Evolutionary conservation across 2,797 vertebrate genomes (phyloP), one percentile per base, ranked within the genome.

Genomic region (Alauda arvensis): DNA sequence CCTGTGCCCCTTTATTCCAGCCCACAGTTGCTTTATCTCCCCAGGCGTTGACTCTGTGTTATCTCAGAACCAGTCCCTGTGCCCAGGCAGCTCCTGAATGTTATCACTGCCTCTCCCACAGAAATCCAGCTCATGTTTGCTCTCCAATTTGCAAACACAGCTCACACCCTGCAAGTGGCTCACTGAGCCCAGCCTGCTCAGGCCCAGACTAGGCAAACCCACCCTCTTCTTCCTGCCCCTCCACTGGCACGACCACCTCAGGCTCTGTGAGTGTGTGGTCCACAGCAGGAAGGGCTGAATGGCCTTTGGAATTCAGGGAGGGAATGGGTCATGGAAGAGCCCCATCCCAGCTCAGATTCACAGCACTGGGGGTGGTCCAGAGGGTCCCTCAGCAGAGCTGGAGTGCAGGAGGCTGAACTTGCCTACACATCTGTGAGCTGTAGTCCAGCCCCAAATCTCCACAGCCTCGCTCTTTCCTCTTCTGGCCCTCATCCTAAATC

Each of bases 91-190:
- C 88, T 90, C 93, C 93, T 94, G 94, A 97, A 88, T 94, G 94
- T 96, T 97, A 96, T 97, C 96, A 28, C 87, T 3, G 29, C 81
- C 93, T 92, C 72, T 93, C 91, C 91, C 91, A 69, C 37, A 82
- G 93, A 92, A 95, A 76, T 76, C 71, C 72, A 40, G 48, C 62
- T 95, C 87, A 83, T 85, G 77, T 59, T 85, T 94, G 48, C 87
- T 95, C 95, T 94, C 75, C 80, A 91, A 84, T 77, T 89, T 91
- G 94, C 89, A 97, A 96, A 95, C 83, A 96, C 21, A 80, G 66
- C 83, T 90, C 83, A 94, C 91, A 92, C 94, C 95, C 88, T 88
- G 46, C 81, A 62, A 77, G 62, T 45, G 75, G 70, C 65, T 57
- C 57, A 69, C 77, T 33, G 57, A 40, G 93, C 85, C 79, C 81